phyloP scores from a whole-genome alignment of 2,113 vertebrate species.

The Notiomystis cincta region DNA sequence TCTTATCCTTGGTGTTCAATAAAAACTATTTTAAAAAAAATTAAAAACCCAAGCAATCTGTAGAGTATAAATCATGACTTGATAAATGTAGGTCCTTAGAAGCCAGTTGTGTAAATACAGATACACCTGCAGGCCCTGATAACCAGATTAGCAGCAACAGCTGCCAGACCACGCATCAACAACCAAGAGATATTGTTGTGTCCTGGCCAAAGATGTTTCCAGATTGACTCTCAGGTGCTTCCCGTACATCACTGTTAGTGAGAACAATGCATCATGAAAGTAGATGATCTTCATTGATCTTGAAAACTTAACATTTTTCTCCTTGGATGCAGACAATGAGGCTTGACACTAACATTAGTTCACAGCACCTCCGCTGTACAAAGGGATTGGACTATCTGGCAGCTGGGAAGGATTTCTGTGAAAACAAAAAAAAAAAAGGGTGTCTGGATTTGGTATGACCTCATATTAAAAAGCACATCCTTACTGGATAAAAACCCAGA shows the following conservation, averaged over 20 bases:
- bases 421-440: not conserved
- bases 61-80: conserved; percentile 48
- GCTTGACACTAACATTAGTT: not conserved
- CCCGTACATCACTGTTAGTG: conserved; percentile 36
- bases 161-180: conserved; percentile 60
- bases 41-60: conserved; percentile 4
- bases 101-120: conserved; percentile 65
- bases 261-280: conserved; percentile 58
- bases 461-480: not conserved
- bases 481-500: not conserved
- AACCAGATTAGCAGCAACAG: conserved; percentile 63
- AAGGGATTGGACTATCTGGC: not conserved
- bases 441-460: conserved; percentile 16
- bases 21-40: not conserved
- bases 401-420: not conserved
- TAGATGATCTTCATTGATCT: conserved; percentile 32
- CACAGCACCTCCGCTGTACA: not conserved
- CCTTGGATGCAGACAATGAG: not conserved
- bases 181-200: conserved; percentile 47
- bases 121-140: conserved; percentile 67
- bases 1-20: not conserved
- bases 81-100: conserved; percentile 63
- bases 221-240: conserved; percentile 61
- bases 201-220: conserved; percentile 54
- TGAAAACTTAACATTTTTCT: conserved; percentile 24